phyloP scores from a whole-genome alignment of 2,113 vertebrate genomes.

The Xiphias gladius region DNA sequence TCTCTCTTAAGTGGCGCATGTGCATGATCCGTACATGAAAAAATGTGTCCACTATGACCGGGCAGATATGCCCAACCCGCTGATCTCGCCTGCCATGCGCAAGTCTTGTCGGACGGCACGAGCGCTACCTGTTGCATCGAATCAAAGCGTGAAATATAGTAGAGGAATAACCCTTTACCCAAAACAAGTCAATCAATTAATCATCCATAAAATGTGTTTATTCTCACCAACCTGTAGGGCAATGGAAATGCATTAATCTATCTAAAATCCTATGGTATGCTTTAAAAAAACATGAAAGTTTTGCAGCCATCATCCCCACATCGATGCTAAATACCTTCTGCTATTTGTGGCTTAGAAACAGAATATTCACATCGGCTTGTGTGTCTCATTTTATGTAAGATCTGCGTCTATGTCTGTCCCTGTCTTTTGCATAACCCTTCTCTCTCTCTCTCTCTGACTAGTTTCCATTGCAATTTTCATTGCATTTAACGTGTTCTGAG shows the following conservation, averaged over 20 bases:
- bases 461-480: too few relatives aligned
- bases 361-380: not conserved
- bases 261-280: too few relatives aligned
- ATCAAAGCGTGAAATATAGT: not conserved
- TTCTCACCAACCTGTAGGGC: too few relatives aligned
- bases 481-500: slow-evolving; percentile 2
- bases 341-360: not conserved
- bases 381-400: not conserved
- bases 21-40: too few relatives aligned
- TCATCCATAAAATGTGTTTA: too few relatives aligned
- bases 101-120: too few relatives aligned
- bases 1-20: too few relatives aligned
- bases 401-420: not conserved
- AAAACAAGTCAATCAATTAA: not conserved
- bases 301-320: not conserved
- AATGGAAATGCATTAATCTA: too few relatives aligned
- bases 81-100: not conserved
- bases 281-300: not conserved
- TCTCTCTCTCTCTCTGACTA: not conserved
- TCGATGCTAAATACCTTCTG: not conserved
- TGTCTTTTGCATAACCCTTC: not conserved
- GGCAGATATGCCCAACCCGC: not conserved
- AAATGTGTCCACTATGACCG: too few relatives aligned
- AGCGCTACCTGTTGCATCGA: too few relatives aligned
- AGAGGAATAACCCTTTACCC: not conserved